Evolutionary conservation across 2,797 vertebrate genomes (phyloP), one percentile per base, ranked within the genome.

Genomic region (Xyrichtys novacula): DNA sequence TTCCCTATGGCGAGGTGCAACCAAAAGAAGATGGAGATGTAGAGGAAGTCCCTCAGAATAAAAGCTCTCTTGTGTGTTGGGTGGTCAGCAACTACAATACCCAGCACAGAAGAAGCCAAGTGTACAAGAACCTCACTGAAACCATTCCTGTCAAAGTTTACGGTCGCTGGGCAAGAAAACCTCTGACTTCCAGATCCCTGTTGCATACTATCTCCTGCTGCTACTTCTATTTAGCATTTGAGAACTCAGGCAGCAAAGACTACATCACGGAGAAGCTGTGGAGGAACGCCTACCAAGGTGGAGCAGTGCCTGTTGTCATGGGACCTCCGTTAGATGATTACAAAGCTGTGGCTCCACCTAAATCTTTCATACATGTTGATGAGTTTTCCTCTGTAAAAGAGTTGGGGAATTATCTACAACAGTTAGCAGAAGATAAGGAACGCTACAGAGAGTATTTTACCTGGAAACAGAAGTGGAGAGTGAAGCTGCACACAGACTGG

Each of bases 261-360:
- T 99, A 99, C 46, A 96, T 99, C 84, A 98, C 98, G 0, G 98
- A 99, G 82, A 99, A 99, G 84, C 91, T 99, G 36, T 99, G 98
- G 98, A 83, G 86, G 43, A 99, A 99, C 0, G 89, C 96, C 0
- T 94, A 96, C 78, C 49, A 82, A 14, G 93, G 94, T 0, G 94
- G 96, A 0, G 56, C 95, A 0, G 94, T 99, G 38, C 97, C 98
- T 0, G 89, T 99, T 2, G 97, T 96, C 19, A 74, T 99, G 32
- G 98, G 98, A 0, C 93, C 97, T 0, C 78, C 95, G 0, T 34
- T 93, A 2, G 76, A 56, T 1, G 90, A 96, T 50, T 99, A 98
- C 0, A 92, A 96, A 78, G 92, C 91, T 5, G 94, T 98, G 0
- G 65, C 89, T 3, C 96, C 97, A 0, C 74, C 92, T 0, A 71